A percentile compares a stretch with the other conserved stretches of the same genome.
Conservation (phyloP, 2,113 vertebrate genomes). For the Nansenia antarctica region DNA sequence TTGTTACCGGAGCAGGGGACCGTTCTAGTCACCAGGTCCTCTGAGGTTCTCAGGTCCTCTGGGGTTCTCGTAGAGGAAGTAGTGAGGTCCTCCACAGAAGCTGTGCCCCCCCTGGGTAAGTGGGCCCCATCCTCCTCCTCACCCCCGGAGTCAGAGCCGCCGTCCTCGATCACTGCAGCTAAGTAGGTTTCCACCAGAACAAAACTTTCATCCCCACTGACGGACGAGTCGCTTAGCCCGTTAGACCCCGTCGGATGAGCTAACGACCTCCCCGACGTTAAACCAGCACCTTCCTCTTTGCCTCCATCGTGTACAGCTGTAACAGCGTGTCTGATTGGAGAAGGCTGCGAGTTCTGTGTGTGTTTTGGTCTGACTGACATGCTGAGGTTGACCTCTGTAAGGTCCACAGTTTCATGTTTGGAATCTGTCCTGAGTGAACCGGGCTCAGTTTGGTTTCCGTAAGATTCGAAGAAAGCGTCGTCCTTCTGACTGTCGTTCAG, state of each 20-base stretch:
- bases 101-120: background rate
- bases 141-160: slow-evolving; percentile 9
- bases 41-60: background rate
- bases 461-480: background rate
- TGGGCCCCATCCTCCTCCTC: background rate
- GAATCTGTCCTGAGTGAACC: background rate
- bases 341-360: slow-evolving; percentile 8
- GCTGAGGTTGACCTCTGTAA: background rate
- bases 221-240: background rate
- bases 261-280: background rate
- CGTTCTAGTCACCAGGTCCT: background rate
- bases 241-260: background rate
- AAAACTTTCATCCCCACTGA: slow-evolving; percentile 12
- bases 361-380: slow-evolving; percentile 9
- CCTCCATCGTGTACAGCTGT: background rate
- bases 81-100: background rate
- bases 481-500: background rate
- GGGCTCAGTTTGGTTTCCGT: background rate
- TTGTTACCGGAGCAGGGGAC: background rate
- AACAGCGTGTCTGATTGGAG: slow-evolving; percentile 9
- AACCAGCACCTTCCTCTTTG: background rate
- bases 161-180: slow-evolving; percentile 10
- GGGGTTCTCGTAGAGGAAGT: background rate
- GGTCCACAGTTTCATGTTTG: background rate
- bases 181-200: slow-evolving; percentile 19